These are phyloP conservation scores for Eilema caniola DNA, from an alignment of 2,888 invertebrate genomes.

Conservation along the genomic window DNA sequence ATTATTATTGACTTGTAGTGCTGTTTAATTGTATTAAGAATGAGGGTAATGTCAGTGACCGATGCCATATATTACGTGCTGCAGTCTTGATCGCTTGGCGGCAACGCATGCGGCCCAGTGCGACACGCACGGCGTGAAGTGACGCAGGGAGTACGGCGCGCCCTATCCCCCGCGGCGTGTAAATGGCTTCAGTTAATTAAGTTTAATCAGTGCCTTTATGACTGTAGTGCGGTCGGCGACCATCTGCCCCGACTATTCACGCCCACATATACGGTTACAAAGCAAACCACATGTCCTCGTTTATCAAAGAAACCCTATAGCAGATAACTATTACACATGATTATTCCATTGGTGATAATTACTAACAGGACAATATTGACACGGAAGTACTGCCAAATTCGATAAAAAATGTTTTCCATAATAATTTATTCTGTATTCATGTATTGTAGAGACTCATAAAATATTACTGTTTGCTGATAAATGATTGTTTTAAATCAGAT, in stretches of 20 bases:
- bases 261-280: slow-evolving; percentile 82
- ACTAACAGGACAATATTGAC: neutral
- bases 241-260: slow-evolving; percentile 80
- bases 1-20: slow-evolving; percentile 13
- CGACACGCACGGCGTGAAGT: slow-evolving; percentile 43
- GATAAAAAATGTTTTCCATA: slow-evolving; percentile 4
- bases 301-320: slow-evolving; percentile 58
- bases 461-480: slow-evolving; percentile 36
- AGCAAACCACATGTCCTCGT: slow-evolving; percentile 48
- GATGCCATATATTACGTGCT: slow-evolving; percentile 59
- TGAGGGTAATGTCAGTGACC: slow-evolving; percentile 62
- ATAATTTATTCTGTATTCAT: slow-evolving; percentile 29
- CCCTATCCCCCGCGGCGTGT: slow-evolving; percentile 68
- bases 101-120: slow-evolving; percentile 27
- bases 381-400: slow-evolving; percentile 2
- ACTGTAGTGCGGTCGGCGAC: slow-evolving; percentile 63
- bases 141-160: slow-evolving; percentile 53
- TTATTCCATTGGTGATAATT: slow-evolving; percentile 4
- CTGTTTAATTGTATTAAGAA: slow-evolving; percentile 36
- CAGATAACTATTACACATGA: slow-evolving; percentile 5
- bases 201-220: slow-evolving; percentile 83
- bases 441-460: slow-evolving; percentile 31
- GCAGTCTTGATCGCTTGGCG: slow-evolving; percentile 22
- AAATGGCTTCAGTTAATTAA: slow-evolving; percentile 87
- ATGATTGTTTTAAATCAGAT: slow-evolving; percentile 47